Evolutionary conservation across 2,797 vertebrate species (phyloP).

Genomic region (Neomorphus geoffroyi): DNA sequence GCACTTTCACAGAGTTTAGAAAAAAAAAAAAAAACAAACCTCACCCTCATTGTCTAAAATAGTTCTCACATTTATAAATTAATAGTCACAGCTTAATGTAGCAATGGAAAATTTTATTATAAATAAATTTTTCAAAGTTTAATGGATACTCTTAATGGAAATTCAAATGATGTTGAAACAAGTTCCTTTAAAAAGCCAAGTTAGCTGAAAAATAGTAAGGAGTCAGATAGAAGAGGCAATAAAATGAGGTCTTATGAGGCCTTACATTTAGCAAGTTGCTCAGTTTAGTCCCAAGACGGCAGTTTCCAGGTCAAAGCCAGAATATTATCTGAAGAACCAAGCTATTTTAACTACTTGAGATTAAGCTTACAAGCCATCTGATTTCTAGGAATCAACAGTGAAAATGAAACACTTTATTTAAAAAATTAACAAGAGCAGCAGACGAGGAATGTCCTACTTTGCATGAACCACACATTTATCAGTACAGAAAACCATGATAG

Average conservation of each 20-base stretch:
- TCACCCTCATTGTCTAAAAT: neutral
- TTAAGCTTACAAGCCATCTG: neutral
- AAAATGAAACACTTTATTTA: neutral
- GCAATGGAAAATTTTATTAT: constrained; percentile 34
- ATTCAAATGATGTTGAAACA: neutral
- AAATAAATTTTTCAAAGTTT: neutral
- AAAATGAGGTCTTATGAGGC: neutral
- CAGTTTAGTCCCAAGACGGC: neutral
- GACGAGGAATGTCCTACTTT: neutral
- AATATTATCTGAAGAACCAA: neutral
- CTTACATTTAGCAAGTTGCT: neutral
- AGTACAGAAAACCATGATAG: neutral
- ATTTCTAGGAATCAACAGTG: neutral
- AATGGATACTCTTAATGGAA: neutral
- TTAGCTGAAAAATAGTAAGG: neutral
- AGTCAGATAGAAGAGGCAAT: neutral
- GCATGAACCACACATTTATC: neutral
- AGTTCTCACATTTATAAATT: neutral
- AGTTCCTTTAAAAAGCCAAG: neutral
- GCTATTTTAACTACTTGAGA: neutral
- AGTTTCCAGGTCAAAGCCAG: neutral
- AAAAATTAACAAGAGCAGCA: neutral
- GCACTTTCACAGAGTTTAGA: neutral
- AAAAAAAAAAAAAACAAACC: too few species aligned
- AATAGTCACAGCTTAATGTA: neutral